Evolutionary conservation across 2,113 vertebrate genomes (phyloP).

Genomic region (Rhinopomastus cyanomelas): DNA sequence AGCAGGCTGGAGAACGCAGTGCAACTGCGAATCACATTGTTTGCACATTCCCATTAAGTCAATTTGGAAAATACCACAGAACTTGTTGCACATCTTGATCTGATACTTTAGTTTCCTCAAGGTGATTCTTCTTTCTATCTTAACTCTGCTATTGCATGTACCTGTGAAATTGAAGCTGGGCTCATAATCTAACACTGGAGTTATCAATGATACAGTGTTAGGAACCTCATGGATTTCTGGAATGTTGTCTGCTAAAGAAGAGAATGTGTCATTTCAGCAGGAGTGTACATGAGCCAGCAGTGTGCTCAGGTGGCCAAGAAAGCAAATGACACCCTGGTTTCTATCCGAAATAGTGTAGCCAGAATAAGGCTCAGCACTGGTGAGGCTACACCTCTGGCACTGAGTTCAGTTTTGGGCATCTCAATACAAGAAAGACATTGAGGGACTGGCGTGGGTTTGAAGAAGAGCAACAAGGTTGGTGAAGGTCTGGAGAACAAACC

Average conservation of each 20-base stretch:
- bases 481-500: too few relatives aligned
- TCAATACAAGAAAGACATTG: too few relatives aligned
- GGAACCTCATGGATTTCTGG: neutral
- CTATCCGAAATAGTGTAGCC: too few relatives aligned
- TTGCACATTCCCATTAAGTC: neutral
- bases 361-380: too few relatives aligned
- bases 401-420: too few relatives aligned
- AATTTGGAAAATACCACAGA: neutral
- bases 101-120: neutral
- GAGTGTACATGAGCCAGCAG: neutral
- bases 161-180: neutral
- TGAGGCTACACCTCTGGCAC: too few relatives aligned
- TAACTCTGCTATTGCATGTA: neutral
- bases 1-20: neutral
- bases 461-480: too few relatives aligned
- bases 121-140: neutral
- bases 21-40: constrained; percentile 7
- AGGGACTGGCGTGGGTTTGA: too few relatives aligned
- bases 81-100: neutral
- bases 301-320: too few relatives aligned
- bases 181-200: neutral
- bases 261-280: neutral
- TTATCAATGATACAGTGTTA: neutral
- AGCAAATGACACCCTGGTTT: too few relatives aligned
- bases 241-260: neutral